These are phyloP conservation scores for Spizaetus ornatus DNA, from an alignment of 2,113 vertebrate genomes.

Conservation along the genomic window DNA sequence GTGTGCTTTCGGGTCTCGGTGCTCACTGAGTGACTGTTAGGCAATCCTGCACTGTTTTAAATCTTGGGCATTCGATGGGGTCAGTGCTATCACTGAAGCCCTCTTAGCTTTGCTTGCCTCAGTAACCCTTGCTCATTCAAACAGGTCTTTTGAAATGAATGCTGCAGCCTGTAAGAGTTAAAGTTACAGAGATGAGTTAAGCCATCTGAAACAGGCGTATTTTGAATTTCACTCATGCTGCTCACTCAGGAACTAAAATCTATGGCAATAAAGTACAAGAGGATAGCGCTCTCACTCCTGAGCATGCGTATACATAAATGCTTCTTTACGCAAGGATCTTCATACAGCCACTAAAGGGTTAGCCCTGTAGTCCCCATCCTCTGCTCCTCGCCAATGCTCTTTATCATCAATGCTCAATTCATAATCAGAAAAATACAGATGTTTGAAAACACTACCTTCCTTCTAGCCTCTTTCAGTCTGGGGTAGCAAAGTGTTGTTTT, in stretches of 20 bases:
- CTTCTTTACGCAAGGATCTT: neutral
- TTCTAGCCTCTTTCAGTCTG: neutral
- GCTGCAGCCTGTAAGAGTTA: neutral
- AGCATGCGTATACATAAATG: neutral
- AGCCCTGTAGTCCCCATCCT: neutral
- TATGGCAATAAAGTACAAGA: neutral
- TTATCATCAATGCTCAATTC: neutral
- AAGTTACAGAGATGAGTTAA: neutral
- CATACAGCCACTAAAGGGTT: accelerated
- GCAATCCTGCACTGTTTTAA: neutral
- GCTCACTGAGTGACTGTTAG: neutral
- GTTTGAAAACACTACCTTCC: neutral
- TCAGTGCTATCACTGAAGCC: neutral
- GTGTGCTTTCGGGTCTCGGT: neutral
- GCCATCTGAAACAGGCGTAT: no score
- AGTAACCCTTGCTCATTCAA: neutral
- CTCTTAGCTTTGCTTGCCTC: neutral
- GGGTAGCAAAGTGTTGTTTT: neutral
- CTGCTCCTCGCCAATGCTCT: neutral
- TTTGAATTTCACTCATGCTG: neutral
- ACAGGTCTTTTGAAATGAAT: neutral
- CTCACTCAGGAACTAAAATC: neutral
- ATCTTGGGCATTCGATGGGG: accelerated
- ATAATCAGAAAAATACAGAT: neutral
- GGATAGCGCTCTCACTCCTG: neutral